Percentiles rank a stretch among this genome's conserved stretches.
phyloP scores from a whole-genome alignment of 2,888 invertebrate genomes.

The Zygogramma bicolorata region DNA sequence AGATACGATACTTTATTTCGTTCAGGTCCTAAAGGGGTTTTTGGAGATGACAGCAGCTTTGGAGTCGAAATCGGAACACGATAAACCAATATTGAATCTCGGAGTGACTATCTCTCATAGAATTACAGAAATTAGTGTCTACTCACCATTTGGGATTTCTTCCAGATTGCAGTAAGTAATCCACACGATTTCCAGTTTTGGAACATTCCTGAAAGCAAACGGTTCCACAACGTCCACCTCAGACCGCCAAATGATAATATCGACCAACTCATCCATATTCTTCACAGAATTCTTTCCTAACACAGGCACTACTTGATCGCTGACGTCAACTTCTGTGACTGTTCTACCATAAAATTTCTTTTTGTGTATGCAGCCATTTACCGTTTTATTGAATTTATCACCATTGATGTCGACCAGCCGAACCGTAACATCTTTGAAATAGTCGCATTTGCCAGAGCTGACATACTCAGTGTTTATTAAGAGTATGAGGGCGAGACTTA shows the following conservation, averaged over 20 bases:
- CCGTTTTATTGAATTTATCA: slow-evolving; percentile 10
- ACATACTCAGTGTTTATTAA: no score
- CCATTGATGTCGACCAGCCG: not conserved
- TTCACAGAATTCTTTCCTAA: slow-evolving; percentile 41
- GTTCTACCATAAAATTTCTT: slow-evolving; percentile 31
- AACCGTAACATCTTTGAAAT: slow-evolving; percentile 19
- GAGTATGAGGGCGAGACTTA: no score
- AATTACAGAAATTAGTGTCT: no score
- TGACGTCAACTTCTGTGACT: slow-evolving; percentile 35
- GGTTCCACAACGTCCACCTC: slow-evolving; percentile 27
- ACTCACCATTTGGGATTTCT: slow-evolving; percentile 31
- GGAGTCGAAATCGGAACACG: no score
- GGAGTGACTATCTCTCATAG: no score
- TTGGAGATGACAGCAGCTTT: no score
- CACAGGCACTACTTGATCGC: slow-evolving; percentile 40
- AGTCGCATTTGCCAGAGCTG: no score
- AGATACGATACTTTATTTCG: no score
- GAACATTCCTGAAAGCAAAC: slow-evolving; percentile 39
- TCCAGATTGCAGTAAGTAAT: slow-evolving; percentile 35
- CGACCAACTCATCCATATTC: slow-evolving; percentile 44
- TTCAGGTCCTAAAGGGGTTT: no score
- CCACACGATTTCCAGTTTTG: slow-evolving; percentile 29
- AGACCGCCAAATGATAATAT: slow-evolving; percentile 38
- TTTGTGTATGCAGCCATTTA: slow-evolving; percentile 40
- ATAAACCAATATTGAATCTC: no score